Evolutionary conservation across 2,113 vertebrate species (phyloP).

Genomic region (Cottus gobio): DNA sequence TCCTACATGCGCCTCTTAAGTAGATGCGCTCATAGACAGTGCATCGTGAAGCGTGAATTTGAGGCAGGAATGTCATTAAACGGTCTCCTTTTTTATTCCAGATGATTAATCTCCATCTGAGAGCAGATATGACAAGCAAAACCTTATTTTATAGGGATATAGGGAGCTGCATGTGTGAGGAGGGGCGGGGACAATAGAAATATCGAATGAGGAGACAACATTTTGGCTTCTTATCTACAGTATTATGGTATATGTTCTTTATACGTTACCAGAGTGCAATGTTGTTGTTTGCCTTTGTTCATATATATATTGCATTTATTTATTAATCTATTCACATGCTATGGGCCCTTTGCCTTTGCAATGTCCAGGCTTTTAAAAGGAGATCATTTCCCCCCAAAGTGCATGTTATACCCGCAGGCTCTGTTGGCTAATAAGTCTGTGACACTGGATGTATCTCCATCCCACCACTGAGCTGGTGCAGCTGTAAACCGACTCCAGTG

Average conservation of each 20-base stretch:
- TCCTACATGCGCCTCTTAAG: slow-evolving; percentile 41
- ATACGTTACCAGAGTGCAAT: background rate
- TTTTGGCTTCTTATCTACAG: background rate
- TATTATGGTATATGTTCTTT: slow-evolving; percentile 13
- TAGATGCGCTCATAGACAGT: slow-evolving; percentile 50
- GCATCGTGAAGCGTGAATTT: slow-evolving; percentile 21
- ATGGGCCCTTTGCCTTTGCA: slow-evolving; percentile 1
- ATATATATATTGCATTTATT: background rate
- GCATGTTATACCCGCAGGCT: slow-evolving; percentile 37
- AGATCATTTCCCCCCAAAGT: slow-evolving; percentile 12
- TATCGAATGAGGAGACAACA: background rate
- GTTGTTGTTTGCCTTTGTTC: background rate
- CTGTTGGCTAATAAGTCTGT: slow-evolving; percentile 17
- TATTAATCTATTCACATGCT: slow-evolving; percentile 15
- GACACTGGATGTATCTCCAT: slow-evolving; percentile 19
- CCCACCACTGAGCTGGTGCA: background rate
- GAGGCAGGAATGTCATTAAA: slow-evolving; percentile 48
- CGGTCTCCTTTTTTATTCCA: slow-evolving; percentile 45
- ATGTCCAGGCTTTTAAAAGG: slow-evolving; percentile 3
- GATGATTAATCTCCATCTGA: slow-evolving; percentile 40
- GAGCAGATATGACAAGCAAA: slow-evolving; percentile 56
- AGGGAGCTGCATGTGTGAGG: slow-evolving; percentile 24
- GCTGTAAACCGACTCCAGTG: slow-evolving; percentile 42
- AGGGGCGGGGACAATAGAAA: background rate
- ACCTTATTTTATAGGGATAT: slow-evolving; percentile 58